Percentiles rank a stretch among this genome's conserved stretches.
Conservation (phyloP, 64 coral and sea anemone genomes). For the Astreopora myriophthalma region DNA sequence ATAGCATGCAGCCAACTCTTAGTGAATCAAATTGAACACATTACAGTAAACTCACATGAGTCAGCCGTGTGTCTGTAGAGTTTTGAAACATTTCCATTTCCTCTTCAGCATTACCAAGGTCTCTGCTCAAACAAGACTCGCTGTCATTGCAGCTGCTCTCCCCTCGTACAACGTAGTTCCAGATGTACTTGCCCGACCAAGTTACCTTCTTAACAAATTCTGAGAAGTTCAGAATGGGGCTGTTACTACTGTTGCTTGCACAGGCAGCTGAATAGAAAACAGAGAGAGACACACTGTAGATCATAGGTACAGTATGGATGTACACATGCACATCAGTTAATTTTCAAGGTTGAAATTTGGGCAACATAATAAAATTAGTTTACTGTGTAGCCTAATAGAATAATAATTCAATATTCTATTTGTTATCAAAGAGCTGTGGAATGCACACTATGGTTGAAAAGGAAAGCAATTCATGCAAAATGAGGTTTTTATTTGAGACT, state of each 20-base stretch:
- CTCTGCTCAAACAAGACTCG: background rate
- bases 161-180: slow-evolving; percentile 16
- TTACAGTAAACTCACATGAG: background rate
- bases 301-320: background rate
- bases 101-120: slow-evolving; percentile 9
- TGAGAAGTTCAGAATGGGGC: background rate
- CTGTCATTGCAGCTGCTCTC: background rate
- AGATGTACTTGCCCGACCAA: slow-evolving; percentile 27
- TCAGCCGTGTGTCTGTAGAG: background rate
- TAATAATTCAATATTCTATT: too few species aligned
- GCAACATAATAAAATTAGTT: too few species aligned
- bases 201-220: slow-evolving; percentile 4
- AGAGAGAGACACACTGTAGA: background rate
- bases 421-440: too few species aligned
- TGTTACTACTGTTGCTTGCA: background rate
- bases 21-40: too few species aligned
- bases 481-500: too few species aligned
- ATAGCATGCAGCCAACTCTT: too few species aligned
- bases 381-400: too few species aligned
- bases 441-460: too few species aligned
- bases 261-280: background rate
- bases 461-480: too few species aligned
- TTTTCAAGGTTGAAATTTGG: too few species aligned
- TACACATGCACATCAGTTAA: too few species aligned
- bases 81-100: slow-evolving; percentile 9